These are phyloP conservation scores for Eurytemora carolleeae DNA, from an alignment of 1,140 invertebrate genomes.

Conservation along the genomic window DNA sequence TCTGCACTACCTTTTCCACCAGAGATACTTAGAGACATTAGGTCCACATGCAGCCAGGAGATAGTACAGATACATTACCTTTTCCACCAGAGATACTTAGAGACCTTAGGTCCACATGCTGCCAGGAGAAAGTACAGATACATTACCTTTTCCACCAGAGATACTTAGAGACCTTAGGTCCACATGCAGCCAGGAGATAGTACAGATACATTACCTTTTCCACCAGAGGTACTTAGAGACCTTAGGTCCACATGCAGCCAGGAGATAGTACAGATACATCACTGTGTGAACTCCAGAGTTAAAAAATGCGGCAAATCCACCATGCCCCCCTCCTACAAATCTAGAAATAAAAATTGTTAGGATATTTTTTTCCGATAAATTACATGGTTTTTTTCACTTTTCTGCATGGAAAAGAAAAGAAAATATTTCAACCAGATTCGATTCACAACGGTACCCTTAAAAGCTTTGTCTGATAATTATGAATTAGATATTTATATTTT, in stretches of 20 bases:
- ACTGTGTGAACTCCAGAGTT: slow-evolving; percentile 4
- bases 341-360: no score
- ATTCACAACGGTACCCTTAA: no score
- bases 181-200: slow-evolving; percentile 2
- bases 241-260: slow-evolving; percentile 17
- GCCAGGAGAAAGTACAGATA: slow-evolving; percentile 36
- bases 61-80: slow-evolving; percentile 37
- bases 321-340: slow-evolving; percentile 14
- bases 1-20: slow-evolving; percentile 25
- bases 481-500: no score
- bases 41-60: slow-evolving; percentile 34
- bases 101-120: slow-evolving; percentile 31
- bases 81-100: slow-evolving; percentile 38
- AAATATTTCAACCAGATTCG: no score
- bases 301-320: slow-evolving; percentile 12
- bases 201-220: slow-evolving; percentile 43
- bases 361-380: no score
- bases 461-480: no score
- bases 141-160: slow-evolving; percentile 38
- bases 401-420: no score
- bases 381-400: no score
- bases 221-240: slow-evolving; percentile 28
- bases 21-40: slow-evolving; percentile 31
- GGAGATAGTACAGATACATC: slow-evolving; percentile 29
- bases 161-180: slow-evolving; percentile 23